Evolutionary conservation across 2,888 invertebrate species (phyloP).

Genomic region (Hydriomena furcata): DNA sequence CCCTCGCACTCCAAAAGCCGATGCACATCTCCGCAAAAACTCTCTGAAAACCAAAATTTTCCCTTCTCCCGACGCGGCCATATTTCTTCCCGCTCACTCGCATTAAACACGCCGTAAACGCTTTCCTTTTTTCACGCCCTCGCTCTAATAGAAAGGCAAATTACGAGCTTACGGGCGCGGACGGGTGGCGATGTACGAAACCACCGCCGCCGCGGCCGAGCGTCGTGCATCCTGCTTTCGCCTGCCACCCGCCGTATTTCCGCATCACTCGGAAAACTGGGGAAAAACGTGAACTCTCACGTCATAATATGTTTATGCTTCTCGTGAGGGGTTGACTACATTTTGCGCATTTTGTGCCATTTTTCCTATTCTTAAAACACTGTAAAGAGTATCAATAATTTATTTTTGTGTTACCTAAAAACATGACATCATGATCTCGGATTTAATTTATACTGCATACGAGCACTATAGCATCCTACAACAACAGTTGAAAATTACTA

Average conservation of each 20-base stretch:
- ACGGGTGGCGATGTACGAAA: slow-evolving; percentile 83
- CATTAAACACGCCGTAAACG: slow-evolving; percentile 83
- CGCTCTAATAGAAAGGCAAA: slow-evolving; percentile 84
- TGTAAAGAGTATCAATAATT: too few relatives aligned
- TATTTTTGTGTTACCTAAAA: too few relatives aligned
- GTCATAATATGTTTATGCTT: slow-evolving; percentile 66
- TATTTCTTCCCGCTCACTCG: slow-evolving; percentile 83
- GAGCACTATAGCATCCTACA: too few relatives aligned
- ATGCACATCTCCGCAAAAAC: slow-evolving; percentile 82
- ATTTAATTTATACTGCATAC: too few relatives aligned
- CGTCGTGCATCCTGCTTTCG: slow-evolving; percentile 66
- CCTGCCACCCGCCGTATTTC: slow-evolving; percentile 59
- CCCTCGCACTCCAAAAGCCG: slow-evolving; percentile 70
- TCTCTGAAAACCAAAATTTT: slow-evolving; percentile 82
- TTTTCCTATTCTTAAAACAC: slow-evolving; percentile 27
- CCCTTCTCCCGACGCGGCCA: slow-evolving; percentile 78
- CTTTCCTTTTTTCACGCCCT: slow-evolving; percentile 84
- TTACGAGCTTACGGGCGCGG: slow-evolving; percentile 84
- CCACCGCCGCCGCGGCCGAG: slow-evolving; percentile 67
- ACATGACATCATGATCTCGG: too few relatives aligned
- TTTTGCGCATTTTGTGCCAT: slow-evolving; percentile 17
- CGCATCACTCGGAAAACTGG: slow-evolving; percentile 67
- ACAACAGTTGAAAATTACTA: too few relatives aligned
- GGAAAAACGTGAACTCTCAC: slow-evolving; percentile 77
- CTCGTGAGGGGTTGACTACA: slow-evolving; percentile 22